phyloP scores from a whole-genome alignment of 2,113 vertebrate genomes.

The Odocoileus virginianus region DNA sequence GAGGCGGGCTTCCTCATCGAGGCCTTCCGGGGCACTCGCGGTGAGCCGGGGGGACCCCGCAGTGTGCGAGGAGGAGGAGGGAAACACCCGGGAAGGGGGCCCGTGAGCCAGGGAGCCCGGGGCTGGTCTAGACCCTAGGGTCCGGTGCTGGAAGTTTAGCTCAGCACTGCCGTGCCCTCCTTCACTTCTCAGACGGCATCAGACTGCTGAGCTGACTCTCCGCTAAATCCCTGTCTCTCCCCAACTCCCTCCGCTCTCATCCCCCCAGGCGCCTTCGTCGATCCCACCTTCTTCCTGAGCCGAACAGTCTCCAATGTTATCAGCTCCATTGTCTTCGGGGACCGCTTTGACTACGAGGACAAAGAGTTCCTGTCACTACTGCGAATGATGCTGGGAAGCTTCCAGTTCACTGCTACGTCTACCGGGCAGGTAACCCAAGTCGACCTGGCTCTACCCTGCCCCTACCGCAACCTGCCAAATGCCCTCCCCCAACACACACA shows the following conservation, averaged over 20 bases:
- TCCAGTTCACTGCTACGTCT: background rate
- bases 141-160: background rate
- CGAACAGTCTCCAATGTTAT: conserved; percentile 77
- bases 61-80: accelerated
- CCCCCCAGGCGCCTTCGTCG: conserved; percentile 47
- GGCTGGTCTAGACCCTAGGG: too few relatives aligned
- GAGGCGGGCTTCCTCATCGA: conserved; percentile 82
- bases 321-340: conserved; percentile 79
- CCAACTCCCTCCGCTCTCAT: accelerated
- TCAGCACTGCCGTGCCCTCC: accelerated
- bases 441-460: accelerated
- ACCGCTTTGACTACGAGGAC: conserved; percentile 80
- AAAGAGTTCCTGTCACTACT: conserved; percentile 75
- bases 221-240: background rate
- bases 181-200: background rate
- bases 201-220: background rate
- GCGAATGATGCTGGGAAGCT: conserved; percentile 30
- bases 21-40: conserved; percentile 62
- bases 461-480: background rate
- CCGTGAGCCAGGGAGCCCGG: too few relatives aligned
- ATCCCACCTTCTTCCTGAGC: conserved; percentile 60
- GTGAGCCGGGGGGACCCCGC: conserved; percentile 58
- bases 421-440: conserved; percentile 45
- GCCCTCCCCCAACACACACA: background rate
- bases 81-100: background rate